Percentiles rank a stretch among this genome's conserved stretches.
These are phyloP conservation scores for Cetoscarus ocellatus DNA, from an alignment of 2,797 vertebrate species.

Conservation along the genomic window DNA sequence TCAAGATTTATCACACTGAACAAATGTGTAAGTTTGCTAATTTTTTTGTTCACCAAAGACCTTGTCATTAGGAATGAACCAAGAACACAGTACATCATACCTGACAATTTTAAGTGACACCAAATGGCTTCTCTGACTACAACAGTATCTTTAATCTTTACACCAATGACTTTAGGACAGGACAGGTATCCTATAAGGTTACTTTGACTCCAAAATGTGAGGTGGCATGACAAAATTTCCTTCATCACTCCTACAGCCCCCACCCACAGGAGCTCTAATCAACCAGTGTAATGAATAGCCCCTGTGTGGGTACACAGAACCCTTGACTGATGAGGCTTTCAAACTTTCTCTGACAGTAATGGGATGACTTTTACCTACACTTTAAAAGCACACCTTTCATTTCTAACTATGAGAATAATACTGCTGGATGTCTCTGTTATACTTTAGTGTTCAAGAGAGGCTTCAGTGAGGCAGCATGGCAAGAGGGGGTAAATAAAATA, in stretches of 20 bases:
- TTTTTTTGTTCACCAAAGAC: no score
- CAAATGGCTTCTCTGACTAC: no score
- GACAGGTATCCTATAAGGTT: neutral
- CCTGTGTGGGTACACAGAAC: neutral
- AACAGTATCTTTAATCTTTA: no score
- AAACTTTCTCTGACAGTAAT: neutral
- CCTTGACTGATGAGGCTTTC: neutral
- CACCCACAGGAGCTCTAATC: constrained; percentile 3
- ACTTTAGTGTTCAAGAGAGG: neutral
- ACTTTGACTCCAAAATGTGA: neutral
- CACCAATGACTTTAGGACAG: no score
- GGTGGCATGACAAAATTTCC: neutral
- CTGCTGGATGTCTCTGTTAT: neutral
- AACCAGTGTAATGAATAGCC: neutral
- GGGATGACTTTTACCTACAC: neutral
- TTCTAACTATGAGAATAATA: neutral
- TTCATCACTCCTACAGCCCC: neutral
- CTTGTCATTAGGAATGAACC: no score
- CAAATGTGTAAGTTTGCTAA: no score
- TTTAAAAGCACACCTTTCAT: neutral
- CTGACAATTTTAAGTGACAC: no score
- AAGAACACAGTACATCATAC: no score
- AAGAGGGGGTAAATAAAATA: neutral
- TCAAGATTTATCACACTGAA: no score
- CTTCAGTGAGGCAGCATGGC: neutral